Conservation (phyloP, 2,888 invertebrate species). For the Tricholauxania praeusta region DNA sequence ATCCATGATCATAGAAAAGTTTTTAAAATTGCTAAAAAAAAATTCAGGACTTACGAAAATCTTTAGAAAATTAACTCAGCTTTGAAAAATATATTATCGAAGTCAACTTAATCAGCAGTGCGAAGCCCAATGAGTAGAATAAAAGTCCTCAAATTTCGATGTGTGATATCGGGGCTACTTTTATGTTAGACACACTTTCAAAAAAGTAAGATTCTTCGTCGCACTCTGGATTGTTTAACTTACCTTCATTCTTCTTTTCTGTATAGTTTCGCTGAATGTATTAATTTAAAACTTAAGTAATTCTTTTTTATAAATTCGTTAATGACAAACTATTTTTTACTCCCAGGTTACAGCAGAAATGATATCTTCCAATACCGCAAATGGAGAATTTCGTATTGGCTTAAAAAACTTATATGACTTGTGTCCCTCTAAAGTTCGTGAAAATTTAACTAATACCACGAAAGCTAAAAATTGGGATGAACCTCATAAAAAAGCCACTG, state of each 20-base stretch:
- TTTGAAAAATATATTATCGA: no score
- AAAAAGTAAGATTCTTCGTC: no score
- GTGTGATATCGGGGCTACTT: no score
- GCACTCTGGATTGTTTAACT: no score
- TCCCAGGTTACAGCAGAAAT: constrained; percentile 60
- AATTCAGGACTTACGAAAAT: no score
- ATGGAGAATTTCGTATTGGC: constrained; percentile 89
- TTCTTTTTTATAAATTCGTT: not conserved
- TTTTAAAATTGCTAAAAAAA: no score
- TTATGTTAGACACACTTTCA: no score
- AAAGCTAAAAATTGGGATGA: constrained; percentile 89
- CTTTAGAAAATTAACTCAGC: no score
- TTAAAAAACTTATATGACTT: constrained; percentile 87
- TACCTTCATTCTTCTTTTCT: not conserved
- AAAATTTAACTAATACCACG: constrained; percentile 82
- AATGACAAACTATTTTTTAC: not conserved
- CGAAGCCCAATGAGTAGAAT: no score
- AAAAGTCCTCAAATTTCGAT: no score
- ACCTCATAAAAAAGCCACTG: constrained; percentile 81
- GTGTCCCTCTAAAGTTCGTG: constrained; percentile 86
- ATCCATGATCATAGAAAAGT: no score
- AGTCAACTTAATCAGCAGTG: no score
- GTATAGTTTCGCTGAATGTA: not conserved
- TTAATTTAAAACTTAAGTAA: not conserved
- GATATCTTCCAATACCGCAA: constrained; percentile 76